Base-by-base conservation (phyloP, 1,140 invertebrate species). In the Pectinophora gossypiella region DNA sequence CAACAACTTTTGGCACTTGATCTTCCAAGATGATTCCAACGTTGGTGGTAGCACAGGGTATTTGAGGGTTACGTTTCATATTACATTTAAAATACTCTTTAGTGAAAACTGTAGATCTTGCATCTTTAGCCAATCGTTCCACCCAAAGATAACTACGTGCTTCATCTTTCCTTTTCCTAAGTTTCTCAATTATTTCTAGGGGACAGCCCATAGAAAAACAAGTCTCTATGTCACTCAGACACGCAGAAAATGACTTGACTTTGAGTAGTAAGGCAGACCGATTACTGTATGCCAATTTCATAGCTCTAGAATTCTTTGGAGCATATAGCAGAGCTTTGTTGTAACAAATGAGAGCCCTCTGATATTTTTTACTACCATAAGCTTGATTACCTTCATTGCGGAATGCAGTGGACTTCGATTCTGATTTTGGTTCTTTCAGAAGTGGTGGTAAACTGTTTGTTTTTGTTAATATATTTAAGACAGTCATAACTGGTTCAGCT, bases 261-360 rank as follows among this genome's bases (percentile, higher is more conserved):
- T 54, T 7, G 19, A 19, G 21, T 1, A 48, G 19, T 16, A 54
- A 27, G 18, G 53, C 53, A 0, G 53, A 54, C n/a, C 53, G 13
- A 16, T 54, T 54, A 6, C 53, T 21, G n/a, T 54, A 54, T n/a
- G 53, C 53, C 15, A 48, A 19, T 32, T 48, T n/a, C 16, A 54
- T 22, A 18, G 47, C 45, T 48, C 13, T 27, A 7, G 53, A 48
- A 13, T 42, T 19, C 15, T 23, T 43, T 3, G 53, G 53, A 35
- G 53, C 53, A 32, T 23, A 49, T 12, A 48, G 22, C 6, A 54
- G 21, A 10, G 53, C 53, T n/a, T 32, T 48, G 12, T 54, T 54
- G 46, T 54, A 54, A 15, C 13, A 23, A 16, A 35, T 20, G 10
- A 54, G 38, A 2, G 53, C 46, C 19, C 13, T 36, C n/a, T 54